Evolutionary conservation across 2,888 invertebrate genomes (phyloP), one percentile per base, ranked within the genome.

Genomic region (Ephialtes manifestator): DNA sequence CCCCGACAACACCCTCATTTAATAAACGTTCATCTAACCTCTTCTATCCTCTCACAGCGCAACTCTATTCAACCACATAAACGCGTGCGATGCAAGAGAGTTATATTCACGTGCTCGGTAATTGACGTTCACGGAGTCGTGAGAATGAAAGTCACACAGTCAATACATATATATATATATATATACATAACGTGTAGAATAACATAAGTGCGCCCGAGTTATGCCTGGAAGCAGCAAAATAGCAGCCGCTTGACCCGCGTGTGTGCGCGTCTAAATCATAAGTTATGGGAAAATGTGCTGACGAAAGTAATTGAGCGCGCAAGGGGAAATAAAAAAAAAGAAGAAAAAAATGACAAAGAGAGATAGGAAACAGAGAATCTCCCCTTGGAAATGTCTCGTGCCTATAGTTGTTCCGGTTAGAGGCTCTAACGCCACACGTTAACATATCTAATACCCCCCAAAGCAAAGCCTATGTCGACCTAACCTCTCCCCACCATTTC

Each of bases 361-460:
- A 58, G 55, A 81, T 80, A 74, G 63, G 65, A 81, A 79, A 31
- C 48, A 71, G 83, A 74, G 79, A 78, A 75, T 74, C 58, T 65
- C 51, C 63, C 39, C 43, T 18, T 18, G 48, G 65, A 68, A 18
- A 83, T 68, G 71, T 82, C 55, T 79, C 78, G 72, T 81, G 84
- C 55, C 78, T 35, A 31, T 35, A 81, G 77, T 85, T 88, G 91
- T 92, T 91, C 91, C 92, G 91, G 89, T 90, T 88, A 88, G 83
- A 88, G 90, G 90, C 55, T 72, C 76, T 84, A 74, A 74, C 81
- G 74, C 70, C 72, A 65, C 72, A 65, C 65, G 79, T 82, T 81
- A 80, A 85, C 85, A 72, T 81, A 83, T 88, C 88, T 88, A 87
- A 87, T 87, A 82, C 87, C 83, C 83, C 82, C 81, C 75, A 65